These are phyloP conservation scores for Pachymerium ferrugineum DNA, from an alignment of 2,888 invertebrate species.

Conservation along the genomic window DNA sequence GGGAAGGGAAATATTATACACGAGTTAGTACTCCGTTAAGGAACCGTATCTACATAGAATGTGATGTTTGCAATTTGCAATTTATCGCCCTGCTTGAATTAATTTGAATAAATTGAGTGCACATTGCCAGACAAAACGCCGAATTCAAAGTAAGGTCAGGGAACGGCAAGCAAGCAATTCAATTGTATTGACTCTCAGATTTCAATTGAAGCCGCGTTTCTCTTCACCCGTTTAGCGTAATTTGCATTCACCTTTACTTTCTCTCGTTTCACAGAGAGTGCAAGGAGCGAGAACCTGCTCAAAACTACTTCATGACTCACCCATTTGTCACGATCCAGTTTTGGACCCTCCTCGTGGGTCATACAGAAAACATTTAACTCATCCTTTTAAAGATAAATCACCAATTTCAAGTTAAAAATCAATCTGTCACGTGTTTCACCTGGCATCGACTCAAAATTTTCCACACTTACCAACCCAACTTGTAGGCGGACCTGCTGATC, in stretches of 20 bases:
- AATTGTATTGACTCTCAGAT: too few relatives aligned
- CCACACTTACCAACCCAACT: constrained; percentile 29
- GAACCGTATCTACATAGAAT: background rate
- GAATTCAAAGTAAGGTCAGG: too few relatives aligned
- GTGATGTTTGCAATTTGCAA: background rate
- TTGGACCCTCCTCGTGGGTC: background rate
- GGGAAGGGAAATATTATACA: too few relatives aligned
- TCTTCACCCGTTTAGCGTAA: background rate
- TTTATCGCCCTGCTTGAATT: background rate
- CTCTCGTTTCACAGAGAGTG: background rate
- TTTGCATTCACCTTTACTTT: background rate
- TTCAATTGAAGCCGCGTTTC: background rate
- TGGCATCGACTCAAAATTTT: background rate
- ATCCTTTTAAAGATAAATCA: background rate
- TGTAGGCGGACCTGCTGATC: constrained; percentile 32
- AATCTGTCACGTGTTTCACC: background rate
- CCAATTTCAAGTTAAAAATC: background rate
- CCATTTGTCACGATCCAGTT: constrained; percentile 15
- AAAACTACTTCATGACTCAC: background rate
- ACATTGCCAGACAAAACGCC: background rate
- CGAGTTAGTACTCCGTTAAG: too few relatives aligned
- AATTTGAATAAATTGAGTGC: background rate
- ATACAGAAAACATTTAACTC: background rate
- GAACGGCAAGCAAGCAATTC: too few relatives aligned
- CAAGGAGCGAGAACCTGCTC: background rate